Percentiles rank a stretch among this genome's conserved stretches.
These are phyloP conservation scores for Phacellophora camtschatica DNA, from an alignment of 30 jellyfish, hydroid and myxozoan species.

Conservation along the genomic window DNA sequence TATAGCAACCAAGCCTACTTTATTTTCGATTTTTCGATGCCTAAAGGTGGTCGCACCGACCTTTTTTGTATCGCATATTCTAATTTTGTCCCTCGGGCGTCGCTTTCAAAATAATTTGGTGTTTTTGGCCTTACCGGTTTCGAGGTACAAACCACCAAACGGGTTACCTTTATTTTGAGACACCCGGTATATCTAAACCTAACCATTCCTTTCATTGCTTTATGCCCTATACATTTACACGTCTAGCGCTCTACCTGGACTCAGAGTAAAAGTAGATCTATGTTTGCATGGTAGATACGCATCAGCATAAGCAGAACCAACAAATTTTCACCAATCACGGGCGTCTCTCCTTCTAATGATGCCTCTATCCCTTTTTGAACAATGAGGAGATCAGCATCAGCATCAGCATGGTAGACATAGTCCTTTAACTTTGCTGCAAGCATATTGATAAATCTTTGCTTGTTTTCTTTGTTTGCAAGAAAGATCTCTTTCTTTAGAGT, in stretches of 20 bases:
- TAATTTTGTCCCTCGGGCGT: no score
- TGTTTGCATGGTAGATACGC: constrained; percentile 30
- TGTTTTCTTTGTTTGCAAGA: constrained; percentile 23
- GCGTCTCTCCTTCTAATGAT: constrained; percentile 31
- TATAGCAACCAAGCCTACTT: no score
- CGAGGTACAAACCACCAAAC: no score
- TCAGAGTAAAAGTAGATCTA: constrained; percentile 55
- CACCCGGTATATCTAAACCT: constrained; percentile 44
- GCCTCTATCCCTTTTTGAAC: constrained; percentile 49
- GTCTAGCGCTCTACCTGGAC: constrained; percentile 38
- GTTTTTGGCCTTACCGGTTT: no score
- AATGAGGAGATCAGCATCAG: constrained; percentile 59
- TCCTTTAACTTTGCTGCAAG: constrained; percentile 25
- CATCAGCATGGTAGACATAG: constrained; percentile 20
- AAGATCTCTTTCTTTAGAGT: constrained; percentile 29
- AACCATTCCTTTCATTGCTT: background rate
- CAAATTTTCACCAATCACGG: constrained; percentile 62
- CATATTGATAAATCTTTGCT: constrained; percentile 44
- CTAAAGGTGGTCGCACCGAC: no score
- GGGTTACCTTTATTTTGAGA: no score
- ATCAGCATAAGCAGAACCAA: constrained; percentile 16
- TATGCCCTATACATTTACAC: constrained; percentile 28
- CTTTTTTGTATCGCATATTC: no score
- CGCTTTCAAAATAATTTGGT: no score
- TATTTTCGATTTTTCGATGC: no score